phyloP scores from a whole-genome alignment of 1,140 invertebrate species.

The Homalodisca vitripennis region DNA sequence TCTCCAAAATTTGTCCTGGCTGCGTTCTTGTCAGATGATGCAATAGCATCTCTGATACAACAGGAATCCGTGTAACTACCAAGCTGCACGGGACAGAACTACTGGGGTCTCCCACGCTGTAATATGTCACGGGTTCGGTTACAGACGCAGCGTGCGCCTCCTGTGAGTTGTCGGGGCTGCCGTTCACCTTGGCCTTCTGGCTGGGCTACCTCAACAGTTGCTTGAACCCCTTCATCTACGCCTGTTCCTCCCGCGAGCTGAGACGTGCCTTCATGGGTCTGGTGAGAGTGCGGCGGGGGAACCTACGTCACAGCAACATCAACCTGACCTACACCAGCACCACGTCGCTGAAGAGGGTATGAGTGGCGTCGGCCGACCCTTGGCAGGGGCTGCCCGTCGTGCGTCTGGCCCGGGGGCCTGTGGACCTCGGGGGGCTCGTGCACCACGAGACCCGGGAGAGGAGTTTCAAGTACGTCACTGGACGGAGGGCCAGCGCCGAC shows the following conservation, averaged over 20 bases:
- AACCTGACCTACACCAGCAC: conserved; percentile 29
- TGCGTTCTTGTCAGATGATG: too few species aligned
- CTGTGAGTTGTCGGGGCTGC: conserved; percentile 49
- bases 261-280: conserved; percentile 51
- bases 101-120: too few species aligned
- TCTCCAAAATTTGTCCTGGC: too few species aligned
- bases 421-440: not conserved
- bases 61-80: too few species aligned
- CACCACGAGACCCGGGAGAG: not conserved
- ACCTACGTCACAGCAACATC: conserved; percentile 13
- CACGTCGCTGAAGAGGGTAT: conserved; percentile 9
- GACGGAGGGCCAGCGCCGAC: not conserved
- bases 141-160: conserved; percentile 51
- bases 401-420: not conserved
- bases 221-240: conserved; percentile 70
- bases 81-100: too few species aligned
- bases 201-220: conserved; percentile 71
- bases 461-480: not conserved
- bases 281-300: conserved; percentile 10
- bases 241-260: conserved; percentile 57
- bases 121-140: too few species aligned
- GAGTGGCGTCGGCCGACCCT: not conserved
- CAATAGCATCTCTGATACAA: too few species aligned
- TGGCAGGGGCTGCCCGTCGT: not conserved
- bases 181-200: conserved; percentile 63